Evolutionary conservation across 2,888 invertebrate genomes (phyloP).

Genomic region (Conchocele bisecta): DNA sequence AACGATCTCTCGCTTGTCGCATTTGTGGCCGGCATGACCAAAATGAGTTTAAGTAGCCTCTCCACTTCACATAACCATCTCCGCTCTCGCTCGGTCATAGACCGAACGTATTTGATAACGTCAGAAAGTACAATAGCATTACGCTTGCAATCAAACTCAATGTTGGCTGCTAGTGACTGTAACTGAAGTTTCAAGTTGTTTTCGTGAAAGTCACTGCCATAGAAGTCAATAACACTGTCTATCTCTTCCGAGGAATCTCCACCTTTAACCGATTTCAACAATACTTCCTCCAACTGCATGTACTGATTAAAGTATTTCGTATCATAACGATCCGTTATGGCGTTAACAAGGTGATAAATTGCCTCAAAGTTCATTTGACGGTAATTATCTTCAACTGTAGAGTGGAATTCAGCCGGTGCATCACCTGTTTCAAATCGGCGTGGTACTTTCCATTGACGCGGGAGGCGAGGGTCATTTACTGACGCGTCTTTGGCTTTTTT

Average conservation of each 20-base stretch:
- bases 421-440: too few species aligned
- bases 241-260: background rate
- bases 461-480: too few species aligned
- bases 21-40: slow-evolving; percentile 29
- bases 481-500: slow-evolving; percentile 1
- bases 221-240: background rate
- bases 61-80: slow-evolving; percentile 8
- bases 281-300: slow-evolving; percentile 11
- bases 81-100: background rate
- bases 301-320: slow-evolving; percentile 22
- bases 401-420: too few species aligned
- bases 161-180: background rate
- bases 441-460: too few species aligned
- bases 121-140: background rate
- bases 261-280: slow-evolving; percentile 22
- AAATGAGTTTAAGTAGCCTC: slow-evolving; percentile 23
- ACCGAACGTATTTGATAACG: background rate
- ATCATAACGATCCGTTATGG: slow-evolving; percentile 33
- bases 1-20: slow-evolving; percentile 34
- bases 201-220: slow-evolving; percentile 7
- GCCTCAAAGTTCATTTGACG: slow-evolving; percentile 33
- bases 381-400: slow-evolving; percentile 18
- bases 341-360: slow-evolving; percentile 12
- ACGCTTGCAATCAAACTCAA: background rate
- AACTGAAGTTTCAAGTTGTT: slow-evolving; percentile 1